Evolutionary conservation across 2,113 vertebrate species (phyloP).

Genomic region (Acanthochromis polyacanthus): DNA sequence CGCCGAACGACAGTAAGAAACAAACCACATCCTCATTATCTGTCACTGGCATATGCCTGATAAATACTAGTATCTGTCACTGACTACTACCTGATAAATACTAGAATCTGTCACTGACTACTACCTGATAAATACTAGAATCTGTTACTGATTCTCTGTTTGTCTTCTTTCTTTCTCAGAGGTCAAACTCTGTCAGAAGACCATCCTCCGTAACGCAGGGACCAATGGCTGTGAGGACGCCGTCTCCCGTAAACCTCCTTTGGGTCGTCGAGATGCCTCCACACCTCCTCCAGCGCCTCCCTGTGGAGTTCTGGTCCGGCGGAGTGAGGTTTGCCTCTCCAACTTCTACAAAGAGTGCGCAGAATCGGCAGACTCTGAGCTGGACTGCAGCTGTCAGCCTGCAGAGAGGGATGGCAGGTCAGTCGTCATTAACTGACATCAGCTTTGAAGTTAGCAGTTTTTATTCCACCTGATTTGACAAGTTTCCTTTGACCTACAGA

Average conservation of each 20-base stretch:
- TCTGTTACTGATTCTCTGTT: not conserved
- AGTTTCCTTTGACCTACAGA: slow-evolving; percentile 21
- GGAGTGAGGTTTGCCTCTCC: slow-evolving; percentile 84
- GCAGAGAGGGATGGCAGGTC: slow-evolving; percentile 75
- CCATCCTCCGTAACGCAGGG: not conserved
- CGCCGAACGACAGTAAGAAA: slow-evolving; percentile 78
- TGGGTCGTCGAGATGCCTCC: slow-evolving; percentile 55
- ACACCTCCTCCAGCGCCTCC: slow-evolving; percentile 47
- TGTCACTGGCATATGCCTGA: too few relatives aligned
- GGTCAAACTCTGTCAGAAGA: slow-evolving; percentile 44
- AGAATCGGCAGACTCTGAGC: slow-evolving; percentile 50
- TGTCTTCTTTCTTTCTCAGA: slow-evolving; percentile 51
- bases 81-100: too few relatives aligned
- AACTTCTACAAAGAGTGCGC: slow-evolving; percentile 82
- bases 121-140: too few relatives aligned
- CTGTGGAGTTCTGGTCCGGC: slow-evolving; percentile 62
- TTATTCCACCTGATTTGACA: not conserved
- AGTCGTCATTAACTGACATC: not conserved
- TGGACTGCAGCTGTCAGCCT: slow-evolving; percentile 63
- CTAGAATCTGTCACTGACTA: too few relatives aligned
- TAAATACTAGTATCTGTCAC: too few relatives aligned
- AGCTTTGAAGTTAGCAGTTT: too few relatives aligned
- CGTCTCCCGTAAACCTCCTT: slow-evolving; percentile 73
- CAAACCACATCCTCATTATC: not conserved
- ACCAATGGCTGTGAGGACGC: slow-evolving; percentile 39